phyloP scores from a whole-genome alignment of 2,797 vertebrate species.

The Eptatretus atami region DNA sequence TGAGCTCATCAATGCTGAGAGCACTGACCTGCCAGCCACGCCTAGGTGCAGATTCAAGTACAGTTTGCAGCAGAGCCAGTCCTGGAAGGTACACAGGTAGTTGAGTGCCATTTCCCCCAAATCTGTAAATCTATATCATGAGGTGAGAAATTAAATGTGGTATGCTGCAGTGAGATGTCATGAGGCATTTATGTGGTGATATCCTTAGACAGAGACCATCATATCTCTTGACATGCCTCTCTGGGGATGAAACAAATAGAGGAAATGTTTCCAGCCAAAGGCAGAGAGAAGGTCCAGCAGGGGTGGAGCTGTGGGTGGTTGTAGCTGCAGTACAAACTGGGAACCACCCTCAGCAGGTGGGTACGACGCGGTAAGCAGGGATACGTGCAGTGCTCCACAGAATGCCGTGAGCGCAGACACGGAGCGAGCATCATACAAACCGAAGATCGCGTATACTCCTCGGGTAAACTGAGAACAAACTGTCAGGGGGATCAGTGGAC shows the following conservation, averaged over 20 bases:
- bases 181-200: background rate
- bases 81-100: slow-evolving; percentile 26
- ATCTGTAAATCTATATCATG: background rate
- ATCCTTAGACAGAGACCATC: background rate
- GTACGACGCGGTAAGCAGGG: slow-evolving; percentile 42
- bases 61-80: slow-evolving; percentile 84
- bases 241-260: background rate
- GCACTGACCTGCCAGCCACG: slow-evolving; percentile 44
- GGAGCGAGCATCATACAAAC: slow-evolving; percentile 91
- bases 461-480: slow-evolving; percentile 97
- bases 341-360: background rate
- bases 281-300: background rate
- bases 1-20: background rate
- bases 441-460: slow-evolving; percentile 95
- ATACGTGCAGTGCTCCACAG: slow-evolving; percentile 94
- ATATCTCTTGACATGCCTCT: background rate
- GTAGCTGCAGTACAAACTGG: slow-evolving; percentile 2
- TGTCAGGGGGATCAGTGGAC: slow-evolving; percentile 12
- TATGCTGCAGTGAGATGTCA: background rate
- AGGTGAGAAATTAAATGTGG: background rate
- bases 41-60: slow-evolving; percentile 85
- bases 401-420: slow-evolving; percentile 96
- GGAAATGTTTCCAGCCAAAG: background rate
- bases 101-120: background rate
- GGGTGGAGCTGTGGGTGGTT: background rate